phyloP scores from a whole-genome alignment of 2,888 invertebrate species.

The Aphodius sticticus region DNA sequence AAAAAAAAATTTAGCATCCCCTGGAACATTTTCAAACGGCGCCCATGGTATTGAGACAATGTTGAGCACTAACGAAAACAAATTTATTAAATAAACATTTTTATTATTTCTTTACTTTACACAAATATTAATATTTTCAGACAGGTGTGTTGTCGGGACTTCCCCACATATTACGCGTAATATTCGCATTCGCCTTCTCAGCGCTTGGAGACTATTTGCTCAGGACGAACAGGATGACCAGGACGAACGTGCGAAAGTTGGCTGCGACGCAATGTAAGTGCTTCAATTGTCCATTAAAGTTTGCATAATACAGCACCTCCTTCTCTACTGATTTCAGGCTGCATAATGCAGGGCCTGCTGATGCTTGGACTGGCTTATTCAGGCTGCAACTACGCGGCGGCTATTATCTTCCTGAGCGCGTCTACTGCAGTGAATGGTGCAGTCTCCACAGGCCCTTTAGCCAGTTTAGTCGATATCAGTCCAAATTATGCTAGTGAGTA shows the following conservation, averaged over 20 bases:
- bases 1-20: too few species aligned
- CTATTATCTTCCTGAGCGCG: slow-evolving; percentile 68
- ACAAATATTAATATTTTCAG: slow-evolving; percentile 57
- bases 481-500: slow-evolving; percentile 67
- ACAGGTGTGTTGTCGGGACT: slow-evolving; percentile 70
- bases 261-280: slow-evolving; percentile 67
- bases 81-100: too few species aligned
- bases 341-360: slow-evolving; percentile 68
- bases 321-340: slow-evolving; percentile 55
- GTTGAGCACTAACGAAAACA: too few species aligned
- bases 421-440: slow-evolving; percentile 73
- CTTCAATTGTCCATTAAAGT: slow-evolving; percentile 1
- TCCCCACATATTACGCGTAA: slow-evolving; percentile 68
- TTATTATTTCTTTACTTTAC: too few species aligned
- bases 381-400: slow-evolving; percentile 68
- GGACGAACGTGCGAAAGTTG: slow-evolving; percentile 70
- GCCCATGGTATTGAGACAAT: too few species aligned
- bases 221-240: slow-evolving; percentile 64
- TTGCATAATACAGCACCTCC: neutral
- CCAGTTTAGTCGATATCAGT: slow-evolving; percentile 73
- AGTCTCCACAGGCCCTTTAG: slow-evolving; percentile 71
- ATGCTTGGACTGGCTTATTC: slow-evolving; percentile 70
- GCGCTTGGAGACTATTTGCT: slow-evolving; percentile 68
- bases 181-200: slow-evolving; percentile 67
- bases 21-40: too few species aligned